Evolutionary conservation across 2,888 invertebrate species (phyloP).

Genomic region (Cosmorhoe ocellata): DNA sequence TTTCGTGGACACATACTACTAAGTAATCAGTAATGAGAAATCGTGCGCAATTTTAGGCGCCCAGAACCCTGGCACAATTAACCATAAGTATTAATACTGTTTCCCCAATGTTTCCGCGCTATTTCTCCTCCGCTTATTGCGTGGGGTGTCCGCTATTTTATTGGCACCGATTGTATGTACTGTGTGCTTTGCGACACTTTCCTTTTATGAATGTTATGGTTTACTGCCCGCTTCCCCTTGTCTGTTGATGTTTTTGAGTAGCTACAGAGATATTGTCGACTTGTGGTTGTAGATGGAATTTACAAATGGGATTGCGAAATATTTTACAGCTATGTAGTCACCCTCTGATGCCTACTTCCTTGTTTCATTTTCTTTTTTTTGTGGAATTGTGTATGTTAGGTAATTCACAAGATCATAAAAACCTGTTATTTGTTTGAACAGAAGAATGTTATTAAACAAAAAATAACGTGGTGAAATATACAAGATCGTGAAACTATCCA

Average conservation of each 20-base stretch:
- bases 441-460: no score
- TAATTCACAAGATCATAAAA: no score
- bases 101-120: conserved; percentile 77
- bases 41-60: conserved; percentile 62
- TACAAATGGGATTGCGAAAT: conserved; percentile 39
- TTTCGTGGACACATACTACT: no score
- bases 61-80: conserved; percentile 66
- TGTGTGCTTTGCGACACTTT: conserved; percentile 73
- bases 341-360: background rate
- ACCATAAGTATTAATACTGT: conserved; percentile 81
- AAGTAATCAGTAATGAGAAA: no score
- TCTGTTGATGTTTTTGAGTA: conserved; percentile 22
- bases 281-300: conserved; percentile 17
- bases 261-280: conserved; percentile 19
- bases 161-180: conserved; percentile 75
- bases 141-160: conserved; percentile 74
- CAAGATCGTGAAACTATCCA: no score
- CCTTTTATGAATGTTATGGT: conserved; percentile 75
- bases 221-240: conserved; percentile 38
- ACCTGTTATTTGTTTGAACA: no score
- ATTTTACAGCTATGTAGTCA: conserved; percentile 17
- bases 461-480: no score
- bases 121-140: conserved; percentile 77
- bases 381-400: background rate
- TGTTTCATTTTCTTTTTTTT: background rate